Evolutionary conservation across 2,113 vertebrate species (phyloP), one percentile per base, ranked within the genome.

Genomic region (Herpetotheres cachinnans): DNA sequence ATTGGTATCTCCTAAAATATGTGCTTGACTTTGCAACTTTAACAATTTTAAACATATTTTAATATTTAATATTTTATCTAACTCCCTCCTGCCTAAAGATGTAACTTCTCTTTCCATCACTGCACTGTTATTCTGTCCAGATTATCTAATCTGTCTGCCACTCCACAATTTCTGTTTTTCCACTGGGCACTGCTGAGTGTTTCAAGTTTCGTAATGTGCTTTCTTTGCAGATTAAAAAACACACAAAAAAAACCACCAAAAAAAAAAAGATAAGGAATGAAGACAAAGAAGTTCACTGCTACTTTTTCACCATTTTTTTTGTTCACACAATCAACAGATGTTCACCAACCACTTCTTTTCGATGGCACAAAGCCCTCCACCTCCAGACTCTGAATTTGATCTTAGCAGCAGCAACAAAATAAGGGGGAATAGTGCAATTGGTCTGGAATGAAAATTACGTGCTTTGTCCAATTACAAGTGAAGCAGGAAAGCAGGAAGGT

Each of bases 401-500:
- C 7, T 40, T 16, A 85, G 74, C 66, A 97, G 89, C 52, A 94
- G 40, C 65, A 82, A 59, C 52, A 87, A 82, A 87, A 22, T 36
- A 77, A 89, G 55, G 34, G 34, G 22, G 59, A 94, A 90, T 16
- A 82, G 63, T 2, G n/a, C 72, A 90, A 58, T 42, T 77, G 63
- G 89, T 65, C 94, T 86, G 82, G 80, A 95, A 86, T 86, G 82
- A 93, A 88, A 97, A 93, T 77, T 47, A 61, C 1, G 1, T 61
- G 29, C 78, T 95, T 88, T 94, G 78, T 82, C 74, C 92, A 93
- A 79, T 76, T 79, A 85, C 84, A 91, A 93, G 62, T 22, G 71
- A 93, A 93, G 74, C 87, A 94, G 82, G 89, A 93, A 95, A 96
- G 72, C 26, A 81, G 61, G 61, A 96, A 94, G 87, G 87, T 95